phyloP scores from a whole-genome alignment of 92 coral and sea anemone genomes.

The Phenganax subtilis region DNA sequence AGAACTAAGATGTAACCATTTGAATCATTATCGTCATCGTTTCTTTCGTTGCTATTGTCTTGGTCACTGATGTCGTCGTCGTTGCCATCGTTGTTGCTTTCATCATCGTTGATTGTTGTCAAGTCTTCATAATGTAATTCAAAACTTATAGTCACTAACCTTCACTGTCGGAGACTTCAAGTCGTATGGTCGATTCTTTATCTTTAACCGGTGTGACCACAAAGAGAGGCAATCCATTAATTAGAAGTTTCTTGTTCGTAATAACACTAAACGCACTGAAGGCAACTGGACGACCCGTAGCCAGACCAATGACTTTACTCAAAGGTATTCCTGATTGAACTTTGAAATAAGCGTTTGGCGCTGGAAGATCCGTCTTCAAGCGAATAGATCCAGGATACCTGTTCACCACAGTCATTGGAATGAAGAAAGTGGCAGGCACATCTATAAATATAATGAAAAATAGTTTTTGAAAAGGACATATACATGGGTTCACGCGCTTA shows the following conservation, averaged over 20 bases:
- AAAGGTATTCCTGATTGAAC: constrained; percentile 3
- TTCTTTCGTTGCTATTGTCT: too few relatives aligned
- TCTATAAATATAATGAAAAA: not conserved
- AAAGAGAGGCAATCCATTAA: constrained; percentile 20
- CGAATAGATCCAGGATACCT: constrained; percentile 28
- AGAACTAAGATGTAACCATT: too few relatives aligned
- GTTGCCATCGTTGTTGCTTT: not conserved
- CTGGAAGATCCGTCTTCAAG: constrained; percentile 28
- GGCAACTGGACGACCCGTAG: not conserved
- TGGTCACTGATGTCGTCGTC: too few relatives aligned
- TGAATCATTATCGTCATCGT: too few relatives aligned
- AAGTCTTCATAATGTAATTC: not conserved
- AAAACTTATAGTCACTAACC: not conserved
- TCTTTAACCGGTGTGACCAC: constrained; percentile 9
- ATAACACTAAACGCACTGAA: constrained; percentile 22
- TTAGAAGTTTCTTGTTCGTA: constrained; percentile 6
- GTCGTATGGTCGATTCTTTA: not conserved
- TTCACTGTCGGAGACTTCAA: constrained; percentile 2
- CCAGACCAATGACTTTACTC: constrained; percentile 4
- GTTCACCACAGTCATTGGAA: constrained; percentile 6
- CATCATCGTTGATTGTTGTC: not conserved
- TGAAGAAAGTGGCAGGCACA: constrained; percentile 7
- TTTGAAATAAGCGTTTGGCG: constrained; percentile 18
- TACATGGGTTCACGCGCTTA: not conserved
- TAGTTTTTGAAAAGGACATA: not conserved